Conservation (phyloP, 53 echinoderm and acorn worm species). For the Holothuria leucospilota region DNA sequence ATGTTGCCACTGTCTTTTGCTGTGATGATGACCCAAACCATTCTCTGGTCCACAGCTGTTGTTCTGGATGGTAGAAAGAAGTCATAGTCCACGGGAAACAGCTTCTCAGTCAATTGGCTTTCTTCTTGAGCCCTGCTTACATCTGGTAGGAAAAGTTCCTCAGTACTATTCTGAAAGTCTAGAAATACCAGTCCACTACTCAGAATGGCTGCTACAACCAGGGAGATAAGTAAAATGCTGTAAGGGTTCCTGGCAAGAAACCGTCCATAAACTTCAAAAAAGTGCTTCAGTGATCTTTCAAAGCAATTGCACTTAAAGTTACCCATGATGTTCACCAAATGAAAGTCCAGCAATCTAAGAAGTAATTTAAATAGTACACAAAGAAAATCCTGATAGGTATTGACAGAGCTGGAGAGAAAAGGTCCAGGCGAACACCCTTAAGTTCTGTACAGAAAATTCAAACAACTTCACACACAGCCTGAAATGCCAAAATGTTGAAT, state of each 20-base stretch:
- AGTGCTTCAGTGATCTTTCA: neutral
- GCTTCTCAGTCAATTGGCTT: slow-evolving; percentile 10
- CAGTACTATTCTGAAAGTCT: slow-evolving; percentile 71
- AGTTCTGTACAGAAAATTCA: no score
- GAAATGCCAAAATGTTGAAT: no score
- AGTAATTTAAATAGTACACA: no score
- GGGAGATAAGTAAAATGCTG: slow-evolving; percentile 3
- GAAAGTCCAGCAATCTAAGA: no score
- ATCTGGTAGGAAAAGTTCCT: slow-evolving; percentile 81
- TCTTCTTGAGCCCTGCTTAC: slow-evolving; percentile 80
- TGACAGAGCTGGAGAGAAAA: no score
- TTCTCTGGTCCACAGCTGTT: slow-evolving; percentile 60
- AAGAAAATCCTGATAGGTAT: no score
- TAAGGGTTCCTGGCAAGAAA: slow-evolving; percentile 21
- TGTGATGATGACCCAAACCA: slow-evolving; percentile 67
- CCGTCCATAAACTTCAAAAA: slow-evolving; percentile 1
- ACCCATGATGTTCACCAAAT: neutral
- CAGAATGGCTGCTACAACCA: slow-evolving; percentile 8
- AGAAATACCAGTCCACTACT: slow-evolving; percentile 75
- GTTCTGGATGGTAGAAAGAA: slow-evolving; percentile 55
- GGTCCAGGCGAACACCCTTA: no score
- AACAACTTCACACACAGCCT: no score
- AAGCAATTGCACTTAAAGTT: slow-evolving; percentile 10
- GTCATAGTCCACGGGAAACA: slow-evolving; percentile 79
- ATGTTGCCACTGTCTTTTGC: slow-evolving; percentile 70